Evolutionary conservation across 2,888 invertebrate species (phyloP), one percentile per base, ranked within the genome.

Genomic region (Linnaemya tessellans): DNA sequence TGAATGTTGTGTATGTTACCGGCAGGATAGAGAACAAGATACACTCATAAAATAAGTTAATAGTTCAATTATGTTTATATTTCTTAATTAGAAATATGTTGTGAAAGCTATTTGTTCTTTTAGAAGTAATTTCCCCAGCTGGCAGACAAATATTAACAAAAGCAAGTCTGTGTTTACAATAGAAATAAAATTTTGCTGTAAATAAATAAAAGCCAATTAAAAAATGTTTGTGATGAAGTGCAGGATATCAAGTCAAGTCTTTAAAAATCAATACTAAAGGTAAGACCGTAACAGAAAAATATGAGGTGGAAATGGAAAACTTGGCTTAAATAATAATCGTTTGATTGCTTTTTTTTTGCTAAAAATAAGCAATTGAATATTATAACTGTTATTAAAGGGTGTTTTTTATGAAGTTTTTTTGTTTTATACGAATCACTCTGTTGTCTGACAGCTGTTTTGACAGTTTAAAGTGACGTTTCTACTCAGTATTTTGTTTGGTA

Each of bases 51-150:
- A 20, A 51, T 51, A 51, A 51, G 20, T 51, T 51, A 51, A 51
- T 51, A 51, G 51, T 51, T 20, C 20, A 51, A 22, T 51, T 51
- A 51, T 51, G 20, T 22, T 10, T 51, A 51, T 51, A 51, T 51
- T 51, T 22, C 51, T 51, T 20, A 51, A 51, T 51, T 51, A 51
- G 20, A 51, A 51, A 51, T n/a, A 3, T 20, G 10, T 51, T 30
- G 20, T 20, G 18, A 10, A 20, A 18, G 3, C 1, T 10, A 49
- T 49, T 49, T 18, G 15, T 49, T 49, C 9, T 18, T 10, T 18
- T 51, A 20, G 11, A n/a, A 20, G 20, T 11, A 51, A 20, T 20
- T 51, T 20, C 11, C 15, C 46, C n/a, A 49, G 20, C 51, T 11
- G 20, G 11, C 20, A 22, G 2, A 51, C 51, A n/a, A 10, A 20